Evolutionary conservation across 2,113 vertebrate species (phyloP).

Genomic region (Atherinomorus stipes): DNA sequence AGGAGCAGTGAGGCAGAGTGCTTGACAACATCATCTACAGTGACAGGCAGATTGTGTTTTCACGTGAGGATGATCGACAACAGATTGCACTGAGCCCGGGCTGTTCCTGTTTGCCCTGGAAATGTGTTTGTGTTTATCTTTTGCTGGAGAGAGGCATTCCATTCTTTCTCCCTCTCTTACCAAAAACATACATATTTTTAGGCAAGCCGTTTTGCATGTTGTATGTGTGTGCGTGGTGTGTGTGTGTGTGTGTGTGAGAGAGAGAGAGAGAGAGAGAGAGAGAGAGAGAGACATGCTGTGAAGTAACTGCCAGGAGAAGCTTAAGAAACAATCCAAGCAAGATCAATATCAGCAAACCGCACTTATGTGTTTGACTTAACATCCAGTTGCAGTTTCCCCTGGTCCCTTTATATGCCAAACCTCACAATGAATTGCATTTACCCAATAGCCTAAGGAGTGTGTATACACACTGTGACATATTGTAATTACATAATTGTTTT

Average conservation of each 20-base stretch:
- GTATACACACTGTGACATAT: slow-evolving; percentile 64
- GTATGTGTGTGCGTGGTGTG: slow-evolving; percentile 56
- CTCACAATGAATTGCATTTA: slow-evolving; percentile 71
- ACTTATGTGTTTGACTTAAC: slow-evolving; percentile 80
- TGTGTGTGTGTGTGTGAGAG: slow-evolving; percentile 47
- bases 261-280: too few species aligned
- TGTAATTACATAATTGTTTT: slow-evolving; percentile 75
- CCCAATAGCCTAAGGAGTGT: slow-evolving; percentile 61
- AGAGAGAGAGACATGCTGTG: slow-evolving; percentile 63
- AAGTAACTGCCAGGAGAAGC: slow-evolving; percentile 75
- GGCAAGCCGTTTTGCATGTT: slow-evolving; percentile 45
- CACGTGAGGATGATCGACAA: slow-evolving; percentile 79
- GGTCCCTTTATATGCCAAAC: slow-evolving; percentile 70
- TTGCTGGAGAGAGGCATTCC: slow-evolving; percentile 63
- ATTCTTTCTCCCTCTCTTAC: slow-evolving; percentile 58
- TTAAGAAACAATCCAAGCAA: slow-evolving; percentile 79
- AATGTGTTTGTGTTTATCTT: slow-evolving; percentile 79
- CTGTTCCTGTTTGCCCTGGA: slow-evolving; percentile 74
- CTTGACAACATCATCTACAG: slow-evolving; percentile 83
- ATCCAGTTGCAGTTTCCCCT: slow-evolving; percentile 67
- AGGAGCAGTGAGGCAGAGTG: slow-evolving; percentile 69
- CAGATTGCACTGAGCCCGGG: slow-evolving; percentile 73
- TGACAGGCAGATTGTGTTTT: slow-evolving; percentile 85
- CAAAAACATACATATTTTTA: slow-evolving; percentile 61
- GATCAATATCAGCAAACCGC: slow-evolving; percentile 80